Evolutionary conservation across 2,888 invertebrate genomes (phyloP).

Genomic region (Limenitis camilla): DNA sequence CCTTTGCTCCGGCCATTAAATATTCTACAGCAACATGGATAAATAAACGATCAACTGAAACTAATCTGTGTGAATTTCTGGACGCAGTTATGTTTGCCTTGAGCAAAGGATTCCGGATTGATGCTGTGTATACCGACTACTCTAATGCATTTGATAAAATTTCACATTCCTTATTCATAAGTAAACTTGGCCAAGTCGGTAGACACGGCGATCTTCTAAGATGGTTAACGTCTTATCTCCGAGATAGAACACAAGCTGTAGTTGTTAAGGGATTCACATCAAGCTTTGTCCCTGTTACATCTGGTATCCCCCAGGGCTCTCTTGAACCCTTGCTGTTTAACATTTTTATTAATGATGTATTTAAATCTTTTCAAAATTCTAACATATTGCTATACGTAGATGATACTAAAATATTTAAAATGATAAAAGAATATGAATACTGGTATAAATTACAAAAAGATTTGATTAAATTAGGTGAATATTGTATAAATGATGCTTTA

Average conservation of each 20-base stretch:
- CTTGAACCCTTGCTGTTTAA: too few species aligned
- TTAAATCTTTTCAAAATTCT: not conserved
- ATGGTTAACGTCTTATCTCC: constrained; percentile 1
- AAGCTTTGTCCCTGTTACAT: too few species aligned
- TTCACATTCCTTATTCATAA: not conserved
- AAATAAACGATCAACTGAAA: not conserved
- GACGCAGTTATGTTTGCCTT: too few species aligned
- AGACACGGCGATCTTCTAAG: constrained; percentile 6
- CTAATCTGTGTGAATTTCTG: constrained; percentile 3
- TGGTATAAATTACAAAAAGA: not conserved
- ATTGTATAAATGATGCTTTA: not conserved
- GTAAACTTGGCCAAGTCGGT: not conserved
- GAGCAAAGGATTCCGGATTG: not conserved
- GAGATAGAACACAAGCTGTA: too few species aligned
- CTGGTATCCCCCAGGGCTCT: too few species aligned
- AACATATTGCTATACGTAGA: not conserved
- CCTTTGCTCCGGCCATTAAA: too few species aligned
- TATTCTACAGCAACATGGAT: too few species aligned
- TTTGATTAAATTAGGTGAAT: not conserved
- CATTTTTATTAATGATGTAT: not conserved
- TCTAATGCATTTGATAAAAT: constrained; percentile 10
- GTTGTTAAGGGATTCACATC: too few species aligned
- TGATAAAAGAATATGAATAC: not conserved
- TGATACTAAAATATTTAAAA: too few species aligned
- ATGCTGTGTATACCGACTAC: too few species aligned